phyloP scores from a whole-genome alignment of 92 coral and sea anemone species.

The Blastomussa wellsi region DNA sequence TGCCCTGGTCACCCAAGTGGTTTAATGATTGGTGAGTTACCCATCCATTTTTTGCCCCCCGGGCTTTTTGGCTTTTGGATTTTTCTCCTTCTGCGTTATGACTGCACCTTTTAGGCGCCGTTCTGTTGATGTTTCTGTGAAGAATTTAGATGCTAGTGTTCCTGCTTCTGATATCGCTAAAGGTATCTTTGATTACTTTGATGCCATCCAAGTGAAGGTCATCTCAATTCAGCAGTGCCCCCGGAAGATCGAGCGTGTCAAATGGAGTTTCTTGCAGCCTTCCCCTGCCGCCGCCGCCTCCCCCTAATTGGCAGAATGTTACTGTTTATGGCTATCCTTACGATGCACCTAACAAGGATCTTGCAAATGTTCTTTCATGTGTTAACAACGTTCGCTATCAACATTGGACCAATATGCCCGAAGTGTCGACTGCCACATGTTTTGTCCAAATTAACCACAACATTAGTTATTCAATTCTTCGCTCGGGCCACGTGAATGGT shows the following conservation, averaged over 20 bases:
- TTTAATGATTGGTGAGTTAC: not conserved
- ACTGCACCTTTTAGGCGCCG: not conserved
- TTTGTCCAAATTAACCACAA: not conserved
- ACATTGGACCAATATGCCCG: not conserved
- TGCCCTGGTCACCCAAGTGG: not conserved
- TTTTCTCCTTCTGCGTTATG: not conserved
- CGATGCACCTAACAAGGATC: not conserved
- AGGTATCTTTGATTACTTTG: no score
- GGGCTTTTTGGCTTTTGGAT: not conserved
- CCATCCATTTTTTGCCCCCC: not conserved
- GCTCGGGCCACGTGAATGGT: conserved; percentile 22
- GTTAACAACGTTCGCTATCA: not conserved
- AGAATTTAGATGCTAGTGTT: not conserved
- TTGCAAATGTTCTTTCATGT: not conserved
- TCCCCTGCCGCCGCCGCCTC: not conserved
- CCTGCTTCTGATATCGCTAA: not conserved
- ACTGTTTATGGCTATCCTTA: not conserved
- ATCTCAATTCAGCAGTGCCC: not conserved
- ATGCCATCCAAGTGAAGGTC: not conserved
- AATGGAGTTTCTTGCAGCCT: not conserved
- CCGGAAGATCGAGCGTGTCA: not conserved
- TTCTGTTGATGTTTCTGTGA: not conserved
- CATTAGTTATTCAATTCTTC: conserved; percentile 8
- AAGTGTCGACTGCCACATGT: not conserved
- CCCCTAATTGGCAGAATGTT: not conserved